Evolutionary conservation across 2,797 vertebrate species (phyloP).

Genomic region (Liasis olivaceus): DNA sequence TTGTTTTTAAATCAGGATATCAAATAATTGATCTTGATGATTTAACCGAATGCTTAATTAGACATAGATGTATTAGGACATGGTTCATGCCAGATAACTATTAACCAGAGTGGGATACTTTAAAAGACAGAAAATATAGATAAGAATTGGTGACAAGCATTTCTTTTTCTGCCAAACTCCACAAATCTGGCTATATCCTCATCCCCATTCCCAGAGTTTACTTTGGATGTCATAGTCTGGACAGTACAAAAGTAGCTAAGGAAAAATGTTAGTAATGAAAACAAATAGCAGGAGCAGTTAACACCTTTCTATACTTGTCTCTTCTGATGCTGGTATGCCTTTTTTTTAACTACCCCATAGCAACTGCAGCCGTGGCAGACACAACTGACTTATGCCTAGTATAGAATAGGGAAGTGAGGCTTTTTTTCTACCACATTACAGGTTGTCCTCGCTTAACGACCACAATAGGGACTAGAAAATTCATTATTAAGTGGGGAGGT

Average conservation of each 20-base stretch:
- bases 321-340: background rate
- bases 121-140: background rate
- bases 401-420: too few relatives aligned
- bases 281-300: background rate
- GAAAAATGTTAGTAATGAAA: background rate
- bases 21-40: background rate
- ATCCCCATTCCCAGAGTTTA: too few relatives aligned
- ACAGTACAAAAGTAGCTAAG: background rate
- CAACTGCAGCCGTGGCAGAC: too few relatives aligned
- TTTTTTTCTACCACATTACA: too few relatives aligned
- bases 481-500: too few relatives aligned
- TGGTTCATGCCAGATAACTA: background rate
- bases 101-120: background rate
- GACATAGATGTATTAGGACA: background rate
- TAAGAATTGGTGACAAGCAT: background rate
- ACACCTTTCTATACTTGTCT: background rate
- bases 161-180: background rate
- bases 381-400: too few relatives aligned
- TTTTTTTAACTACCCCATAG: too few relatives aligned
- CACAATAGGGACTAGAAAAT: too few relatives aligned
- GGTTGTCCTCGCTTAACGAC: too few relatives aligned
- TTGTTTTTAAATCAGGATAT: background rate
- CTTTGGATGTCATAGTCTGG: background rate
- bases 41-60: too few relatives aligned
- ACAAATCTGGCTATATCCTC: too few relatives aligned